phyloP scores from a whole-genome alignment of 2,113 vertebrate genomes.

The Callipepla californica region DNA sequence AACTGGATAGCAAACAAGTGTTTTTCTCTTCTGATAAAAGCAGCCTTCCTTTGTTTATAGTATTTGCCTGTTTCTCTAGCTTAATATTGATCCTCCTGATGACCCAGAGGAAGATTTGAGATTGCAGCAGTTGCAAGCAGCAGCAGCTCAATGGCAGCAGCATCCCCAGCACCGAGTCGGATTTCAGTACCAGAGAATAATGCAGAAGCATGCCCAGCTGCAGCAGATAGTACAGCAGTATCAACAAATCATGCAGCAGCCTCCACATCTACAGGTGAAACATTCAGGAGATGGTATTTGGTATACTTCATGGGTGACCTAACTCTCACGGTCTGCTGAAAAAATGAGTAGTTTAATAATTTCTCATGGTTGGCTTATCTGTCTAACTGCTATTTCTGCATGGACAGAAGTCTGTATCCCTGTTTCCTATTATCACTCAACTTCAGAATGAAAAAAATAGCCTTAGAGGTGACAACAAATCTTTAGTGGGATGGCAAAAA shows the following conservation, averaged over 20 bases:
- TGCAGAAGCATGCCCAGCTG: slow-evolving; percentile 94
- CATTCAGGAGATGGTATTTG: not conserved
- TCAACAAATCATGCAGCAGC: slow-evolving; percentile 92
- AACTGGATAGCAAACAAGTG: not conserved
- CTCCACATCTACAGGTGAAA: slow-evolving; percentile 89
- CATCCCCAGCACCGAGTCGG: slow-evolving; percentile 93
- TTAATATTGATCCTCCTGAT: slow-evolving; percentile 75
- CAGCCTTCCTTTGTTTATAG: not conserved
- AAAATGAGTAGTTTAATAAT: not conserved
- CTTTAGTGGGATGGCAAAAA: slow-evolving; percentile 10
- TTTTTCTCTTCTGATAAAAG: not conserved
- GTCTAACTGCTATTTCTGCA: not conserved
- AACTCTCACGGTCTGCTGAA: not conserved
- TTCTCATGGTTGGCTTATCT: not conserved
- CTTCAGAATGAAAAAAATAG: not conserved
- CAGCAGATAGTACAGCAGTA: slow-evolving; percentile 94
- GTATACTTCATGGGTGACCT: not conserved
- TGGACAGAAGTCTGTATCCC: not conserved
- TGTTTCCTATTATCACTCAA: not conserved
- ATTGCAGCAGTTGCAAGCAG: slow-evolving; percentile 92
- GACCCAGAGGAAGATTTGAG: slow-evolving; percentile 91
- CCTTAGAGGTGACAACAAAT: not conserved
- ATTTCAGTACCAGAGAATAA: slow-evolving; percentile 95
- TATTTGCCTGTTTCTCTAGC: slow-evolving; percentile 64
- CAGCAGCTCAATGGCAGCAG: slow-evolving; percentile 97